Evolutionary conservation across 2,888 invertebrate species (phyloP).

Genomic region (Romanomermis culicivorax): DNA sequence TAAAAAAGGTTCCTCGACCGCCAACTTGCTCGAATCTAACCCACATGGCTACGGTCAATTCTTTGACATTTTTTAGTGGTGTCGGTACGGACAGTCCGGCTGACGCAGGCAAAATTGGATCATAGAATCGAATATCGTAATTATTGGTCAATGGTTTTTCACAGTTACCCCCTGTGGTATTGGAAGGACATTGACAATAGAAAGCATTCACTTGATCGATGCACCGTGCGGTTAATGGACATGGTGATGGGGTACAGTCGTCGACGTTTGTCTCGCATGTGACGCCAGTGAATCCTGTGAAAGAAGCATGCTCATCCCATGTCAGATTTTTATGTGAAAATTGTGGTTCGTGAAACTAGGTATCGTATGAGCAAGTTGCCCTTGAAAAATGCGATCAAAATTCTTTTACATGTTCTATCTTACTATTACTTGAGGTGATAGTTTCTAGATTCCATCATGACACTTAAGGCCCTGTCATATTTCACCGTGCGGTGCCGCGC

Average conservation of each 20-base stretch:
- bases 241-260: constrained; percentile 23
- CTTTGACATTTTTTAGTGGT: constrained; percentile 31
- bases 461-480: no score
- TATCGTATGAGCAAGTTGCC: no score
- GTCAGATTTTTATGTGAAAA: not conserved
- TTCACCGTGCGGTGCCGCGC: no score
- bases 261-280: constrained; percentile 25
- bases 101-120: constrained; percentile 57
- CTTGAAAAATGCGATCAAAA: no score
- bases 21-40: constrained; percentile 65
- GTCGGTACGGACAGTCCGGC: constrained; percentile 83
- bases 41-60: constrained; percentile 67
- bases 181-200: constrained; percentile 89
- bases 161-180: constrained; percentile 83
- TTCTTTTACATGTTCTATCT: no score
- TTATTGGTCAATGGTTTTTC: constrained; percentile 93
- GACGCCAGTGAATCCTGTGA: constrained; percentile 17
- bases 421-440: no score
- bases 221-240: constrained; percentile 22
- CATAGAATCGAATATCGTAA: constrained; percentile 85
- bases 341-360: no score
- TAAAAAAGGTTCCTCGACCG: constrained; percentile 66
- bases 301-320: constrained; percentile 4
- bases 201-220: constrained; percentile 43
- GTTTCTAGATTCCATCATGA: no score